These are phyloP conservation scores for Tokudaia muenninki DNA, from an alignment of 2,797 vertebrate species.

Conservation along the genomic window DNA sequence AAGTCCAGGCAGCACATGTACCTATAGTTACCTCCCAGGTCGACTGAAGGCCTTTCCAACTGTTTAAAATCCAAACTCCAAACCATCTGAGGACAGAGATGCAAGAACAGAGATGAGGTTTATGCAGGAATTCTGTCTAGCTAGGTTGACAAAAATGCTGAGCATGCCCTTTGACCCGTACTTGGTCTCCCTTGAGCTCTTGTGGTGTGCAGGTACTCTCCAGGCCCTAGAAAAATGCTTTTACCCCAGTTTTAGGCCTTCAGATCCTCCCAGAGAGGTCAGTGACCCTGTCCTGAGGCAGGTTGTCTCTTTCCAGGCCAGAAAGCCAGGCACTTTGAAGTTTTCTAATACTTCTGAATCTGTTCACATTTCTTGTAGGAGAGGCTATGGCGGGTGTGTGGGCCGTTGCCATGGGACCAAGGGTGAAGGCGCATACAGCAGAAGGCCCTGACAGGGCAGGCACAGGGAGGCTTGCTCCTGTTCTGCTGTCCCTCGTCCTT, in stretches of 20 bases:
- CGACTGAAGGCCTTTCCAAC: neutral
- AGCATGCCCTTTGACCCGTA: accelerated
- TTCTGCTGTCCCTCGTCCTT: neutral
- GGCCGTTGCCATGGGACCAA: neutral
- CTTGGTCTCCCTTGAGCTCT: accelerated
- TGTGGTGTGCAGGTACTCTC: neutral
- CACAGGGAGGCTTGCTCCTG: neutral
- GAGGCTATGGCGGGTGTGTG: neutral
- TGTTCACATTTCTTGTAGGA: neutral
- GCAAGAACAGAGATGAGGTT: no score
- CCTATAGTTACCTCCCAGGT: neutral
- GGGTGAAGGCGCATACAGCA: neutral
- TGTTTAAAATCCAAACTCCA: neutral
- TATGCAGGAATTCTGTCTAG: no score
- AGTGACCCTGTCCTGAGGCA: neutral
- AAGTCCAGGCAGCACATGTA: neutral
- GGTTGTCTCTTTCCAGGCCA: neutral
- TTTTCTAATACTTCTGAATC: neutral
- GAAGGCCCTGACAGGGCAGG: neutral
- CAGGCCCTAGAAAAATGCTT: neutral
- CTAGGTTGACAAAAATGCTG: neutral
- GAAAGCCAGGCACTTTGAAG: neutral
- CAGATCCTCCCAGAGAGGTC: neutral
- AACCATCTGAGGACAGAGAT: neutral
- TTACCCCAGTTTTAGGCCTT: neutral